These are phyloP conservation scores for Ligdia adustata DNA, from an alignment of 2,888 invertebrate species.

Conservation along the genomic window DNA sequence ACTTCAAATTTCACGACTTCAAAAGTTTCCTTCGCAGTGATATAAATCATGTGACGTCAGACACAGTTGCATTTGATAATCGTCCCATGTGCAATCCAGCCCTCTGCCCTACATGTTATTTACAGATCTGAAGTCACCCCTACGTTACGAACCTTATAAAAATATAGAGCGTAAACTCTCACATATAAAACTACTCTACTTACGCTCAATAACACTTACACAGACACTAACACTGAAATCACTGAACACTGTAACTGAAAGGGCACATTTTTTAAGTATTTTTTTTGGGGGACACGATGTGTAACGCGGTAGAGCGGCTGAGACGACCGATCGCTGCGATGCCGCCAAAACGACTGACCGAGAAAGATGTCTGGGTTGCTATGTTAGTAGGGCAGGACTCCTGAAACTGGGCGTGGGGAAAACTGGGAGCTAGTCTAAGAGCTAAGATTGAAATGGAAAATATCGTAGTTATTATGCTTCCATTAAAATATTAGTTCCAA, in stretches of 20 bases:
- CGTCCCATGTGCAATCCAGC: conserved; percentile 5
- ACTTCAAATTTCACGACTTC: not conserved
- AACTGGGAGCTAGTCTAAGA: conserved; percentile 23
- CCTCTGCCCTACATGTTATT: conserved; percentile 24
- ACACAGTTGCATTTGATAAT: conserved; percentile 10
- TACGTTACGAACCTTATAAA: conserved; percentile 12
- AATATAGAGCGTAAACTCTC: conserved; percentile 10
- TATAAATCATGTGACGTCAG: not conserved
- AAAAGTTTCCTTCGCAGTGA: too few relatives aligned
- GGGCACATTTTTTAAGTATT: conserved; percentile 44
- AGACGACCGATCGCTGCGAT: conserved; percentile 54
- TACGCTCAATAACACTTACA: conserved; percentile 32
- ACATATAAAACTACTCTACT: conserved; percentile 11
- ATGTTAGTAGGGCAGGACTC: conserved; percentile 38
- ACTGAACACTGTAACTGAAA: conserved; percentile 39
- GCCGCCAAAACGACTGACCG: conserved; percentile 73
- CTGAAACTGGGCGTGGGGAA: conserved; percentile 28
- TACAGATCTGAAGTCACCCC: conserved; percentile 23
- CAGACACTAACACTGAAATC: conserved; percentile 39
- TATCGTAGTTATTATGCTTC: too few relatives aligned
- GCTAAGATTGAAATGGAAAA: too few relatives aligned
- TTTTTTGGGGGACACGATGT: conserved; percentile 49
- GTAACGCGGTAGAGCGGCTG: conserved; percentile 33
- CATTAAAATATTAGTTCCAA: too few relatives aligned
- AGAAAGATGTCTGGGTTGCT: conserved; percentile 57